Evolutionary conservation across 2,797 vertebrate species (phyloP), one percentile per base, ranked within the genome.

Genomic region (Caiman crocodilus): DNA sequence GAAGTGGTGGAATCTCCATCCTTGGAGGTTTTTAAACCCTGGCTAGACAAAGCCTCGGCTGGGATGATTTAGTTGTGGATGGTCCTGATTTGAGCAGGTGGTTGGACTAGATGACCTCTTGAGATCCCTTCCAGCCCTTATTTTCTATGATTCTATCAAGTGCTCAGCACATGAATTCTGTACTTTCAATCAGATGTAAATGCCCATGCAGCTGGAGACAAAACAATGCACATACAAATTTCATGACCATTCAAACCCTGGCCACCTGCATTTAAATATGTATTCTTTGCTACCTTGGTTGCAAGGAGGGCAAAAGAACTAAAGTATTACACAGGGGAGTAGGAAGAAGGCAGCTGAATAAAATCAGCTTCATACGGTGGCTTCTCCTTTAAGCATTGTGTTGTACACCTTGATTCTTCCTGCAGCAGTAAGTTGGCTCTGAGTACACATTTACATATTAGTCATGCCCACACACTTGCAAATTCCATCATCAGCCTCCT

Each of bases 401-500:
- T 77, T 83, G 60, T 1, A 63, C 35, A 32, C 21, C 42, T 50
- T 50, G 42, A 50, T 50, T 50, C 55, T 75, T 77, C 3, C n/a
- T 80, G 8, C n/a, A 85, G 20, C 65, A 87, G 35, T 13, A 26
- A 75, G 76, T 17, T 61, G 50, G 11, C 30, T 89, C 76, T 20
- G 25, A 91, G 69, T 20, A 55, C 1, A 16, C 50, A 30, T 10
- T 71, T 56, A 28, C 12, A 20, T 82, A 20, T 10, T 13, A 73
- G 7, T 9, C 35, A 76, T 82, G n/a, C 16, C 60, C 26, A n/a
- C 4, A 0, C 69, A 26, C n/a, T 35, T 79, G 50, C 25, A 14
- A 25, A 2, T 80, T 3, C 60, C 59, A 57, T 20, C 1, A 0
- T 20, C 1, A 0, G 0, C 7, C 11, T 71, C 7, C 7, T 1